These are phyloP conservation scores for Neodontobutis hainanensis DNA, from an alignment of 2,113 vertebrate genomes.

Conservation along the genomic window DNA sequence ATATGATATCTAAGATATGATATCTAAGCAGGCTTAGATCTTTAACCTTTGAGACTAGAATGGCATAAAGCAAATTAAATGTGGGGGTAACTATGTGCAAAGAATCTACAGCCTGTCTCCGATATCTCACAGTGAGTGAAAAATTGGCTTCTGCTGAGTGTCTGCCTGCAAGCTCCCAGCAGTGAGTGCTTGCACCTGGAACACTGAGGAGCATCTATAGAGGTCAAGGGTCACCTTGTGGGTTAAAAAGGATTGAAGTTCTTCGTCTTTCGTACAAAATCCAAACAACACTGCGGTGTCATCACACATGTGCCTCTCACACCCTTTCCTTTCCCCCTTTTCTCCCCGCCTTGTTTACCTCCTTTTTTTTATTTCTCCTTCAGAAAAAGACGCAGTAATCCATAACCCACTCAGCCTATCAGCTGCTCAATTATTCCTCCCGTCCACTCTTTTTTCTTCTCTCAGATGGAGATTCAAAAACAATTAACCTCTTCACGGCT, in stretches of 20 bases:
- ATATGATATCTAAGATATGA: no score
- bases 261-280: constrained; percentile 77
- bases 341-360: constrained; percentile 37
- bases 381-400: constrained; percentile 78
- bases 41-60: constrained; percentile 61
- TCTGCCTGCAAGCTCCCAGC: constrained; percentile 46
- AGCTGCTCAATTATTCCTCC: constrained; percentile 80
- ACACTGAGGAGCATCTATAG: constrained; percentile 73
- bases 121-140: constrained; percentile 52
- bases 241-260: constrained; percentile 83
- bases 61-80: constrained; percentile 32
- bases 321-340: constrained; percentile 61
- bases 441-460: constrained; percentile 71
- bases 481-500: constrained; percentile 84
- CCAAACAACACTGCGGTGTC: constrained; percentile 84
- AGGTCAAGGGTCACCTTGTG: constrained; percentile 83
- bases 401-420: constrained; percentile 85
- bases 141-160: constrained; percentile 52
- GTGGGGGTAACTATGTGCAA: constrained; percentile 51
- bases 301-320: constrained; percentile 80
- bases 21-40: constrained; percentile 34
- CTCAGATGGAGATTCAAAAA: constrained; percentile 80
- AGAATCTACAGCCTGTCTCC: constrained; percentile 51
- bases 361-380: constrained; percentile 47
- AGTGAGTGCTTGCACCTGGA: constrained; percentile 87